Conservation (phyloP, 2,797 vertebrate genomes). For the Arrhamphus sclerolepis region DNA sequence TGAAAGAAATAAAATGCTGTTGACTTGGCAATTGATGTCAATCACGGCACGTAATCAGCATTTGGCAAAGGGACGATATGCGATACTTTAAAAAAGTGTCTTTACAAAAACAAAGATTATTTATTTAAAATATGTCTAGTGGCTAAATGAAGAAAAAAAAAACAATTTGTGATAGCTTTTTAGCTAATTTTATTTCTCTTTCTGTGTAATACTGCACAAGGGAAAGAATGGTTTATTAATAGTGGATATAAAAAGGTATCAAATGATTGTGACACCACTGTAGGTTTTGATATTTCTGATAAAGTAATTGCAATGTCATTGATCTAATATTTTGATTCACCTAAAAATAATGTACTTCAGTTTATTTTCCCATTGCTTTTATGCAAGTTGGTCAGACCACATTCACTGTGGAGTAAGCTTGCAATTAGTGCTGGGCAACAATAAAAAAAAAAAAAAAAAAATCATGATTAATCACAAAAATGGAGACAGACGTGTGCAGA, state of each 20-base stretch:
- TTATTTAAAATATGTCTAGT: constrained; percentile 99
- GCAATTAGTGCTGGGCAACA: no score
- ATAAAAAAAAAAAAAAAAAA: no score
- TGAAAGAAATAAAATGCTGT: constrained; percentile 56
- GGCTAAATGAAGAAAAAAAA: constrained; percentile 93
- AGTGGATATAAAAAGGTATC: constrained; percentile 19
- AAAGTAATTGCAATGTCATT: constrained; percentile 24
- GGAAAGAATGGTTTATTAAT: constrained; percentile 84
- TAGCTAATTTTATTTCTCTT: constrained; percentile 80
- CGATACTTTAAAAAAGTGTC: constrained; percentile 98
- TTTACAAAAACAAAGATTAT: constrained; percentile 99
- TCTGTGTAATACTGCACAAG: constrained; percentile 77
- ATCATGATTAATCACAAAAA: no score
- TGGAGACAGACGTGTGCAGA: no score
- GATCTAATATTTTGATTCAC: constrained; percentile 21
- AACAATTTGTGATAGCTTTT: constrained; percentile 90
- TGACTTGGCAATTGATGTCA: constrained; percentile 59
- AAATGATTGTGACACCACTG: constrained; percentile 12
- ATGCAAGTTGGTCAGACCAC: constrained; percentile 8
- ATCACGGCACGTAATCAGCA: constrained; percentile 81
- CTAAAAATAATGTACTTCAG: constrained; percentile 14
- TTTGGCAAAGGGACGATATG: constrained; percentile 92
- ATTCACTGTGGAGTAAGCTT: constrained; percentile 26
- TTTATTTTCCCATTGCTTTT: constrained; percentile 2
- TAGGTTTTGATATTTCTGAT: constrained; percentile 17